Percentiles rank a stretch among this genome's conserved stretches.
These are phyloP conservation scores for Oenanthe oenanthe DNA, from an alignment of 2,113 vertebrate species.

Conservation along the genomic window DNA sequence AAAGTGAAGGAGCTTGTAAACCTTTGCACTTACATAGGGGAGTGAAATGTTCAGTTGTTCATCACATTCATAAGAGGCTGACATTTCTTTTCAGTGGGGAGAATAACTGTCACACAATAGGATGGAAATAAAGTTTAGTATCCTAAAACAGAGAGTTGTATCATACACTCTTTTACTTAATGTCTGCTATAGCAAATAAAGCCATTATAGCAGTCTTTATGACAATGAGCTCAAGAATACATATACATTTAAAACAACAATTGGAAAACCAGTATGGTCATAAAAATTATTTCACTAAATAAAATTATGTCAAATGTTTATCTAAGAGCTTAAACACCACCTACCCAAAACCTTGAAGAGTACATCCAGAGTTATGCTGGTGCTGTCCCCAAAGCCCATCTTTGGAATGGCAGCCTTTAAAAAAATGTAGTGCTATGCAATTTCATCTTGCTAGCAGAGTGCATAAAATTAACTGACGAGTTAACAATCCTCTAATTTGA, in stretches of 20 bases:
- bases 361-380: neutral
- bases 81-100: neutral
- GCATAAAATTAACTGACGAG: neutral
- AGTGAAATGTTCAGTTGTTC: neutral
- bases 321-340: neutral
- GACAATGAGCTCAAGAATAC: neutral
- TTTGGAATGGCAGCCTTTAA: neutral
- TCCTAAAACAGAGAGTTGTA: neutral
- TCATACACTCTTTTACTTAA: neutral
- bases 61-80: neutral
- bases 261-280: neutral
- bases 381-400: neutral
- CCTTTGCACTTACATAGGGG: neutral
- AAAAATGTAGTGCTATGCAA: fast-evolving
- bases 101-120: neutral
- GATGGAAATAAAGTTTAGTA: neutral
- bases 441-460: neutral
- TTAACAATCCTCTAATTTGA: neutral
- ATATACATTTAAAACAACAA: neutral
- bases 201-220: neutral
- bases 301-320: neutral
- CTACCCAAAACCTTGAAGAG: neutral
- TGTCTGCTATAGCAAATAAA: neutral
- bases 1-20: neutral
- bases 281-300: neutral